Evolutionary conservation across 1,140 invertebrate genomes (phyloP).

Genomic region (Dysdera silvatica): DNA sequence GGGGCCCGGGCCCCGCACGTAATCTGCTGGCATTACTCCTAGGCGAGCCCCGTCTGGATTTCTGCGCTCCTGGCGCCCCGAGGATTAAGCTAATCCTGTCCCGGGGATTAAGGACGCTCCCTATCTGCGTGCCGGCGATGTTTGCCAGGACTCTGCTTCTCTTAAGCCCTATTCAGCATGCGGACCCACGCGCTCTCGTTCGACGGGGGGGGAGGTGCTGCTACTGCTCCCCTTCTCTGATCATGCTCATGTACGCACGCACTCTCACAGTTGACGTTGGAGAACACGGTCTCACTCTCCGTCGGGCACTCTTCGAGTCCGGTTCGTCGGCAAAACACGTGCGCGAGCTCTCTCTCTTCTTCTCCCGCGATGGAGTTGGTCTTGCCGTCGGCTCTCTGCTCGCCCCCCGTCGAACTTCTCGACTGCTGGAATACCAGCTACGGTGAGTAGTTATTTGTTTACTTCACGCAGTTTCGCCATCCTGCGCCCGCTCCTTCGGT

Average conservation of each 20-base stretch:
- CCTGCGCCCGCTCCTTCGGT: no score
- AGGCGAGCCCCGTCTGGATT: constrained; percentile 1
- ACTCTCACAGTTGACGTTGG: no score
- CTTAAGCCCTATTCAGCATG: constrained; percentile 22
- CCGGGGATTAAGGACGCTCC: constrained; percentile 22
- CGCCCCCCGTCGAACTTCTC: background rate
- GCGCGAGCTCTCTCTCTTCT: background rate
- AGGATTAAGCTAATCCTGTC: constrained; percentile 24
- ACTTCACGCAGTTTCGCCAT: no score
- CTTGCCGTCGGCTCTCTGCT: background rate
- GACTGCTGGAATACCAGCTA: constrained; percentile 17
- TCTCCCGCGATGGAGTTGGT: constrained; percentile 7
- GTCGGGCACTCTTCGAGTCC: background rate
- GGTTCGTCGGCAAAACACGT: background rate
- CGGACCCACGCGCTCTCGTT: constrained; percentile 19
- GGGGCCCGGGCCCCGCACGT: no score
- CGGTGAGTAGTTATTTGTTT: no score
- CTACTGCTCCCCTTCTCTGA: no score
- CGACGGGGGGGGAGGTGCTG: background rate
- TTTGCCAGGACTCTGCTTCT: constrained; percentile 20
- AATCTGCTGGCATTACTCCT: no score
- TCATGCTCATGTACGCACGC: no score
- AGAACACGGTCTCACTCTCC: no score
- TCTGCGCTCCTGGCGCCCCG: constrained; percentile 25
- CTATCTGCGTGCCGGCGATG: constrained; percentile 16